Conservation (phyloP, 2,888 invertebrate genomes). For the Furcula furcula region DNA sequence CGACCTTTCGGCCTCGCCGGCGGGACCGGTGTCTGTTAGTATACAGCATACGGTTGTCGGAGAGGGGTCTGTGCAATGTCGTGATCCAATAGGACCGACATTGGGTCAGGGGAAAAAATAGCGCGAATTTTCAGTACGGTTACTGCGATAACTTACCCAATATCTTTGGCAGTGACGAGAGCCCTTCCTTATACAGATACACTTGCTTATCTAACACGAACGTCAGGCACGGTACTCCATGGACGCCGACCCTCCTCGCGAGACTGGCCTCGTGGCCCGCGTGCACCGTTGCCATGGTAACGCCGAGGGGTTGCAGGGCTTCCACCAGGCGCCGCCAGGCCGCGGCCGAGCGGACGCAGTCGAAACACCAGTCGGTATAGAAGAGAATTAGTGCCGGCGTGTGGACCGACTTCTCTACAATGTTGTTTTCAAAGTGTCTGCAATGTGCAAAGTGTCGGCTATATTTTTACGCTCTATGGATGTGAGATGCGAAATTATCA, state of each 20-base stretch:
- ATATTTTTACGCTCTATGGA: too few relatives aligned
- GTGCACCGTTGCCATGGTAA: conserved; percentile 90
- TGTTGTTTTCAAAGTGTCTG: conserved; percentile 93
- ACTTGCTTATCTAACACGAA: conserved; percentile 92
- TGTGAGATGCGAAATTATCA: too few relatives aligned
- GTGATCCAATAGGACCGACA: too few relatives aligned
- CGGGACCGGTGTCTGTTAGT: too few relatives aligned
- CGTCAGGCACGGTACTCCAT: conserved; percentile 90
- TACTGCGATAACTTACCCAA: conserved; percentile 87
- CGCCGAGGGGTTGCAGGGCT: conserved; percentile 92
- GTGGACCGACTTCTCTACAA: conserved; percentile 91
- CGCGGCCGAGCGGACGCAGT: conserved; percentile 93
- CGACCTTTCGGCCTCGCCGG: too few relatives aligned
- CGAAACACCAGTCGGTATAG: conserved; percentile 97
- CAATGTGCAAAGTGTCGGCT: conserved; percentile 28
- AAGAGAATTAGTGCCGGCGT: conserved; percentile 94
- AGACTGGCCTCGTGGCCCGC: conserved; percentile 91
- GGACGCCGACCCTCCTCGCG: conserved; percentile 89
- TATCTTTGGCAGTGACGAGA: conserved; percentile 89
- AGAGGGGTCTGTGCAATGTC: too few relatives aligned
- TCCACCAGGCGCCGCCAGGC: conserved; percentile 92
- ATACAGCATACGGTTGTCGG: too few relatives aligned
- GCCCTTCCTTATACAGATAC: conserved; percentile 91
- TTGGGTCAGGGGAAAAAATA: too few relatives aligned
- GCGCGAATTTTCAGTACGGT: too few relatives aligned